Conservation (phyloP, 2,888 invertebrate genomes). For the Syrphus vitripennis region DNA sequence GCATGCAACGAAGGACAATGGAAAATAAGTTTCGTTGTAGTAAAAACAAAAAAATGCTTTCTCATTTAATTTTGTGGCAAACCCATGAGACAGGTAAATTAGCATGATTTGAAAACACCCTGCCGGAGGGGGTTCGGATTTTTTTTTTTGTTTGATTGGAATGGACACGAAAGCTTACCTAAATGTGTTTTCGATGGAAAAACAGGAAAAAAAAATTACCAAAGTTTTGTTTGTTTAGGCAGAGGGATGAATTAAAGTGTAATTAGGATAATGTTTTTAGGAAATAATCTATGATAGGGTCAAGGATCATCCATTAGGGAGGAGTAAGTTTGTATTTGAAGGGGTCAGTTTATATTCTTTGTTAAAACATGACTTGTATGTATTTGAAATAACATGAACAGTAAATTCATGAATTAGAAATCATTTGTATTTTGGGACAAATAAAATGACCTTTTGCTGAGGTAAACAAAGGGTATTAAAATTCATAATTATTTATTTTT, state of each 20-base stretch:
- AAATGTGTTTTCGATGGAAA: neutral
- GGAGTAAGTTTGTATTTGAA: slow-evolving; percentile 2
- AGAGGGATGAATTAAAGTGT: slow-evolving; percentile 46
- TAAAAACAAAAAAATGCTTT: slow-evolving; percentile 2
- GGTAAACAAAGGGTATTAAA: neutral
- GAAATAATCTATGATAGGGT: slow-evolving; percentile 53
- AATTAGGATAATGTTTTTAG: slow-evolving; percentile 55
- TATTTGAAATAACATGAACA: neutral
- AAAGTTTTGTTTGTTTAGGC: slow-evolving; percentile 26
- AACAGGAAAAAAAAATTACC: neutral
- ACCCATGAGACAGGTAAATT: slow-evolving; percentile 63
- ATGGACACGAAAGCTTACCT: neutral
- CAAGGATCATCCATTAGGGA: slow-evolving; percentile 25
- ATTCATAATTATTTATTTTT: neutral
- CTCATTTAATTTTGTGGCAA: slow-evolving; percentile 47
- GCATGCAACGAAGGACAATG: neutral
- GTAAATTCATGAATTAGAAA: slow-evolving; percentile 7
- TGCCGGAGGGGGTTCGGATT: neutral
- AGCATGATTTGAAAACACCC: slow-evolving; percentile 49
- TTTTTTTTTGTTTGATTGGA: slow-evolving; percentile 23
- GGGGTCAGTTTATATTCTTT: neutral
- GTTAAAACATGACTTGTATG: neutral
- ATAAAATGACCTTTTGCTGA: neutral
- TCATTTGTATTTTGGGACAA: neutral
- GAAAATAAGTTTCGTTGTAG: neutral